Evolutionary conservation across 2,888 invertebrate genomes (phyloP), one percentile per base, ranked within the genome.

Genomic region (Pristionchus maxplancki): DNA sequence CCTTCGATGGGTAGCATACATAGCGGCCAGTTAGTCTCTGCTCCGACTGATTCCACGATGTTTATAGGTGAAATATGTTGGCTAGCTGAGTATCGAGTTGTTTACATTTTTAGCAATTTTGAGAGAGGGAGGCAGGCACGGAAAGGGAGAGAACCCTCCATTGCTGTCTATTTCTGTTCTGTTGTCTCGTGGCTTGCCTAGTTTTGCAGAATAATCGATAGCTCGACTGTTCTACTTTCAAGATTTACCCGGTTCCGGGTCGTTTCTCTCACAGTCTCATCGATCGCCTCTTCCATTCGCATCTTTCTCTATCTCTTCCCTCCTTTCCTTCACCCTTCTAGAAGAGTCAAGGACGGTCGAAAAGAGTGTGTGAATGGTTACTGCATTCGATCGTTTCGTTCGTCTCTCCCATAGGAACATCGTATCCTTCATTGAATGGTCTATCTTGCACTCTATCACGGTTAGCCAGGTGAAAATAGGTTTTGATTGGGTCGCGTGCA

Each of bases 321-420:
- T 78, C 67, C 67, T 31, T 34, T 34, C 67, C 34, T 67, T 31
- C 44, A 48, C 44, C 78, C 78, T 78, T 78, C 78, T 78, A 78
- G 78, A 78, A 78, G 78, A 78, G 78, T 78, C 78, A 78, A 78
- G 78, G 78, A 78, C 78, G 44, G 44, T 78, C 34, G 40, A 78
- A 78, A 15, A 48, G 78, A 78, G 44, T 1, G 78, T 11, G 31
- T 3, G 44, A 78, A 48, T 40, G 78, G 78, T 78, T 78, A 15
- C 44, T 40, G n/a, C 24, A 24, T 78, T 44, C 78, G 44, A 78
- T 78, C 40, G 78, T 28, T n/a, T 40, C 78, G 48, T 78, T 78
- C 28, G 13, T 28, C n/a, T n/a, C n/a, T n/a, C n/a, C n/a, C n/a
- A n/a, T n/a, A n/a, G n/a, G n/a, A n/a, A n/a, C n/a, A n/a, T n/a